phyloP scores from a whole-genome alignment of 1,140 invertebrate species.

The Coelopa frigida region DNA sequence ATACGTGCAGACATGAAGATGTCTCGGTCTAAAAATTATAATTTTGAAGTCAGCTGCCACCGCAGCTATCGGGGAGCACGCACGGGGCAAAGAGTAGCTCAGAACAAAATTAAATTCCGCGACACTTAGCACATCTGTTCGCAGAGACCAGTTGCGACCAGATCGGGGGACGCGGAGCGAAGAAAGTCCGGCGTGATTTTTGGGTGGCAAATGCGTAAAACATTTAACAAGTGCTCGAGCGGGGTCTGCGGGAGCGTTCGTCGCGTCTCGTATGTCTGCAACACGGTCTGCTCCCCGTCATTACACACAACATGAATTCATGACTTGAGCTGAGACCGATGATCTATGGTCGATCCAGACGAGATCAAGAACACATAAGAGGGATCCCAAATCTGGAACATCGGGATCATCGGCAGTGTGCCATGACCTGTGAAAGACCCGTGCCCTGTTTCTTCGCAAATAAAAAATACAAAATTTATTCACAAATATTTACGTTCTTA shows the following conservation, averaged over 20 bases:
- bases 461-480: background rate
- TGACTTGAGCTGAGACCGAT: too few relatives aligned
- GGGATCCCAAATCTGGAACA: too few relatives aligned
- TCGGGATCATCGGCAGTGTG: too few relatives aligned
- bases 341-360: too few relatives aligned
- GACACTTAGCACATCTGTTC: constrained; percentile 14
- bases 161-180: too few relatives aligned
- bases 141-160: background rate
- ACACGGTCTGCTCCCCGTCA: too few relatives aligned
- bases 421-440: too few relatives aligned
- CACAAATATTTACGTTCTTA: constrained; percentile 3
- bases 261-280: too few relatives aligned
- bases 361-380: too few relatives aligned
- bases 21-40: constrained; percentile 13
- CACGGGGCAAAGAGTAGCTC: background rate
- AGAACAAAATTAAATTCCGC: constrained; percentile 12
- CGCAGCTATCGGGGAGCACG: background rate
- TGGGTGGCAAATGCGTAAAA: constrained; percentile 18
- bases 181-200: constrained; percentile 15
- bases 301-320: too few relatives aligned
- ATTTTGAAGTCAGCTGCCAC: constrained; percentile 4
- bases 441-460: too few relatives aligned
- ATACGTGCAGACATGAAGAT: constrained; percentile 13
- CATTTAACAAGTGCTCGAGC: constrained; percentile 19
- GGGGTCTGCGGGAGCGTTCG: too few relatives aligned